Conservation (phyloP, 1,140 invertebrate genomes). For the Aphelinus certus region DNA sequence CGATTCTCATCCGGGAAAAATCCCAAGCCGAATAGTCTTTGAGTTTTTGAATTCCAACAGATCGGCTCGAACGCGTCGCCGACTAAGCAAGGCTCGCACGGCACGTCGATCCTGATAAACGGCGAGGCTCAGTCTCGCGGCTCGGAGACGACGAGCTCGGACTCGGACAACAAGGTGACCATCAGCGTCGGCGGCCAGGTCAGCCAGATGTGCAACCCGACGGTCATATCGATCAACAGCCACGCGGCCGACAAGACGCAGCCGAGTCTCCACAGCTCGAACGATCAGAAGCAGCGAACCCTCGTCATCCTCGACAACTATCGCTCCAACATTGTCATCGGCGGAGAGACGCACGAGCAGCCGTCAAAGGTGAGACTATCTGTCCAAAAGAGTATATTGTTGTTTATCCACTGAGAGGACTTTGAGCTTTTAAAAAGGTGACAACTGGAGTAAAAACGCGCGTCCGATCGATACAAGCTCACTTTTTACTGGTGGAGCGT, state of each 20-base stretch:
- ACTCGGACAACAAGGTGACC: slow-evolving; percentile 60
- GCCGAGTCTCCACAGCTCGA: slow-evolving; percentile 39
- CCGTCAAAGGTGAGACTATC: slow-evolving; percentile 11
- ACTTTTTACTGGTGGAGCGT: too few species aligned
- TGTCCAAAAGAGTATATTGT: too few species aligned
- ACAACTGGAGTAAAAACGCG: not conserved
- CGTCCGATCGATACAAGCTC: not conserved
- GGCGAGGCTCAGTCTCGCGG: slow-evolving; percentile 75
- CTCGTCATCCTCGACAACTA: slow-evolving; percentile 63
- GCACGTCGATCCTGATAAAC: slow-evolving; percentile 80
- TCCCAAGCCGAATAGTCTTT: too few species aligned
- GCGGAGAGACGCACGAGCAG: slow-evolving; percentile 23
- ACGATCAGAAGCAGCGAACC: slow-evolving; percentile 55
- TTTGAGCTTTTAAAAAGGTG: too few species aligned
- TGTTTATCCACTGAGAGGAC: too few species aligned
- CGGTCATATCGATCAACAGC: slow-evolving; percentile 60
- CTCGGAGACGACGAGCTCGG: slow-evolving; percentile 67
- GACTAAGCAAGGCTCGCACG: slow-evolving; percentile 61
- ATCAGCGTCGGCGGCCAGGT: slow-evolving; percentile 63
- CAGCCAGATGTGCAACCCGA: slow-evolving; percentile 60
- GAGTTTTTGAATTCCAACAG: not conserved
- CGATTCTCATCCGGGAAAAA: too few species aligned
- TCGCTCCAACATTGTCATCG: slow-evolving; percentile 60
- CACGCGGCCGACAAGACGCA: not conserved
- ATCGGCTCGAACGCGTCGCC: slow-evolving; percentile 4